Evolutionary conservation across 35 echinoderm and acorn worm genomes (phyloP).

Genomic region (Patiria miniata): DNA sequence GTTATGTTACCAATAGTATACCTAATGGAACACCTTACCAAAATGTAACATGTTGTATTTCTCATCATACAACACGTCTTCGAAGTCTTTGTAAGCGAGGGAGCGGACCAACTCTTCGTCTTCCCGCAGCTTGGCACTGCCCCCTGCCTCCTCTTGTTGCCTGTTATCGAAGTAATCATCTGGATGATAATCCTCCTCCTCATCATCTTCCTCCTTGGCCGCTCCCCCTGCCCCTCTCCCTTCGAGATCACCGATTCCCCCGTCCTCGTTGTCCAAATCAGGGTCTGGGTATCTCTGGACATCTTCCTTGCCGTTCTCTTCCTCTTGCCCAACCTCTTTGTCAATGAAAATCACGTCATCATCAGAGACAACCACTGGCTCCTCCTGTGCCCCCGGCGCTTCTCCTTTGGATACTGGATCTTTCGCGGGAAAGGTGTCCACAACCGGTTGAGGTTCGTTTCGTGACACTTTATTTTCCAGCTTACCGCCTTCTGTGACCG

Average conservation of each 20-base stretch:
- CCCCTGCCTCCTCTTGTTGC: neutral
- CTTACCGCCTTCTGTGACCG: too few species aligned
- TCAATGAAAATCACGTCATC: neutral
- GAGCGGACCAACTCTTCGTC: neutral
- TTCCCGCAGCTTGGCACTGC: neutral
- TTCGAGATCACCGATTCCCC: neutral
- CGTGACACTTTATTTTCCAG: too few species aligned
- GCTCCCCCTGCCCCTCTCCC: too few species aligned
- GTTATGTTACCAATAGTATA: too few species aligned
- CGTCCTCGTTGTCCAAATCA: conserved; percentile 11
- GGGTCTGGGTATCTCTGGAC: neutral
- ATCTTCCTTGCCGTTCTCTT: neutral
- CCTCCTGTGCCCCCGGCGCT: neutral
- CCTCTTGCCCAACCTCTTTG: neutral
- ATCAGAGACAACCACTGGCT: neutral
- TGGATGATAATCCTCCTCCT: neutral
- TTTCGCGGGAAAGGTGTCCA: too few species aligned
- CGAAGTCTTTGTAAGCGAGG: neutral
- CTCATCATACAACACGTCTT: neutral
- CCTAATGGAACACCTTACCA: neutral
- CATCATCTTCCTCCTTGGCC: neutral
- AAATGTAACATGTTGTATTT: neutral
- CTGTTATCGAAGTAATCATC: neutral
- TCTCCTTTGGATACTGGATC: too few species aligned
- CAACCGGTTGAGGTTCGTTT: too few species aligned